Evolutionary conservation across 2,797 vertebrate species (phyloP).

Genomic region (Neosilurus hyrtlii): DNA sequence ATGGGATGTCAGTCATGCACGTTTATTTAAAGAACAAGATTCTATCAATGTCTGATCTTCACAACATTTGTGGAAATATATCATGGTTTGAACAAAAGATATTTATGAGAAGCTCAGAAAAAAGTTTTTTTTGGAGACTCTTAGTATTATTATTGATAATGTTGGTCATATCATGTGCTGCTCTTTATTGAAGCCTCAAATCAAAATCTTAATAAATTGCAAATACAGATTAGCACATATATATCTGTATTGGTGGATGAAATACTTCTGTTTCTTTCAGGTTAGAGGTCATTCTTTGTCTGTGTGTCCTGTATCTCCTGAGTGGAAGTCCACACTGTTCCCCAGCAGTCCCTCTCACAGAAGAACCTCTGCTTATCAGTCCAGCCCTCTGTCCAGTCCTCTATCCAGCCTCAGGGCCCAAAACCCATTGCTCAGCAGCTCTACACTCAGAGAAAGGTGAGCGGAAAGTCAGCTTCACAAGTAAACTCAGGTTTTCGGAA

Average conservation of each 20-base stretch:
- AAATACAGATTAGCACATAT: background rate
- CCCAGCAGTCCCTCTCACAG: slow-evolving; percentile 47
- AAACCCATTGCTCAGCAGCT: slow-evolving; percentile 72
- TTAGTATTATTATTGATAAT: background rate
- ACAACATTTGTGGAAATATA: too few relatives aligned
- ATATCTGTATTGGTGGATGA: background rate
- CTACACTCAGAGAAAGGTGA: slow-evolving; percentile 87
- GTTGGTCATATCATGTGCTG: slow-evolving; percentile 22
- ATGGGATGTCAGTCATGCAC: too few relatives aligned
- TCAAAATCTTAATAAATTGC: slow-evolving; percentile 73
- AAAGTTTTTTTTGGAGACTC: background rate
- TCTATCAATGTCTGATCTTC: too few relatives aligned
- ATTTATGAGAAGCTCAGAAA: background rate
- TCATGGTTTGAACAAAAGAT: too few relatives aligned
- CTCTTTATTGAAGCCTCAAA: slow-evolving; percentile 75
- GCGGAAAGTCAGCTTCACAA: background rate
- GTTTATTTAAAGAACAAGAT: too few relatives aligned
- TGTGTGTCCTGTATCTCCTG: slow-evolving; percentile 58
- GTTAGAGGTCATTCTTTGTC: slow-evolving; percentile 49
- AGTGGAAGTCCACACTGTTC: slow-evolving; percentile 56
- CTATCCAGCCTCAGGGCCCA: slow-evolving; percentile 56
- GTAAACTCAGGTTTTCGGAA: background rate
- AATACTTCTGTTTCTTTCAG: slow-evolving; percentile 32
- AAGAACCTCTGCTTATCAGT: slow-evolving; percentile 55
- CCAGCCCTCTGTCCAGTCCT: slow-evolving; percentile 67